Conservation (phyloP, 1,140 invertebrate species). For the Pseudomyrmex cubaensis region DNA sequence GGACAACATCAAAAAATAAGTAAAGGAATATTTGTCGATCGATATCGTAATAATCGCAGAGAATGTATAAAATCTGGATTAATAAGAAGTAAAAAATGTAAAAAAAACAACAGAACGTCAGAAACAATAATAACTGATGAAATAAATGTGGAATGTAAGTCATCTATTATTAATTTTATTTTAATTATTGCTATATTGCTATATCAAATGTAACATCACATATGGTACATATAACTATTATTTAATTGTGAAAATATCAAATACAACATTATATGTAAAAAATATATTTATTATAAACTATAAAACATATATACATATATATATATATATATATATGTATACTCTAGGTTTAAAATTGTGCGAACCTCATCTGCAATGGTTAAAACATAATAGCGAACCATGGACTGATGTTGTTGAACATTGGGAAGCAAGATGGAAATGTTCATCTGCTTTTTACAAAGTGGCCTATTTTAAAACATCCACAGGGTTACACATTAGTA, state of each 20-base stretch:
- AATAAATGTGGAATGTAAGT: not conserved
- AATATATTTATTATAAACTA: not conserved
- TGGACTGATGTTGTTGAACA: constrained; percentile 9
- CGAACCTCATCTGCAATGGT: not conserved
- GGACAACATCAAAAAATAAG: not conserved
- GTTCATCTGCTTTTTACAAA: too few species aligned
- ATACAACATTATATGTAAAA: too few species aligned
- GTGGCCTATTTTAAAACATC: too few species aligned
- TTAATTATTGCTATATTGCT: too few species aligned
- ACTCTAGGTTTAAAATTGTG: not conserved
- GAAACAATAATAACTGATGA: not conserved
- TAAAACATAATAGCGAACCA: constrained; percentile 2
- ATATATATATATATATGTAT: not conserved
- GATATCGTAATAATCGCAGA: constrained; percentile 1
- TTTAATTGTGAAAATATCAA: too few species aligned
- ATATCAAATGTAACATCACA: too few species aligned
- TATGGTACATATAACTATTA: too few species aligned
- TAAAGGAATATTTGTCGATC: constrained; percentile 16
- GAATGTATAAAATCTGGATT: not conserved
- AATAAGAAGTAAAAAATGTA: too few species aligned
- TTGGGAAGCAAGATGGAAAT: too few species aligned
- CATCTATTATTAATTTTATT: too few species aligned
- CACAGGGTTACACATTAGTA: too few species aligned
- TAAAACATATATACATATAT: not conserved
- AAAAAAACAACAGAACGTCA: too few species aligned